Conservation (phyloP, 2,797 vertebrate species). For the Holocentrus rufus region DNA sequence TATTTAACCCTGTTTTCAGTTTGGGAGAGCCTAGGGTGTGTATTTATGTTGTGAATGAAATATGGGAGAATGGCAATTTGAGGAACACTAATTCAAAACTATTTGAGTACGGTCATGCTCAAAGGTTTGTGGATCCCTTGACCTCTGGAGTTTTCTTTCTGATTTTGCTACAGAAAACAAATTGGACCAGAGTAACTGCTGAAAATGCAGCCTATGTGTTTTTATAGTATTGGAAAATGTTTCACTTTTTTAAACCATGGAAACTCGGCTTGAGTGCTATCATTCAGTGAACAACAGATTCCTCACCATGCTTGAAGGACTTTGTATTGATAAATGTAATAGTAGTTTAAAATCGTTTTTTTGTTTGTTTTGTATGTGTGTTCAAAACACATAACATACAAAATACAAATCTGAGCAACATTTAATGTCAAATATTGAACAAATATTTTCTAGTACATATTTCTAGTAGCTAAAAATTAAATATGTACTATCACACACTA, state of each 20-base stretch:
- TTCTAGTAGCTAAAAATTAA: not conserved
- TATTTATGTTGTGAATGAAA: constrained; percentile 48
- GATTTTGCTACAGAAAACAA: not conserved
- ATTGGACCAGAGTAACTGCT: not conserved
- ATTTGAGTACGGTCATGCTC: constrained; percentile 26
- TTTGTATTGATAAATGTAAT: too few relatives aligned
- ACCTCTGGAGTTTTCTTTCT: not conserved
- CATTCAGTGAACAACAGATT: too few relatives aligned
- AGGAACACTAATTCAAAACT: constrained; percentile 30
- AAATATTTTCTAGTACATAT: too few relatives aligned
- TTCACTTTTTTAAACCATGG: not conserved
- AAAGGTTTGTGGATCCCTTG: constrained; percentile 17
- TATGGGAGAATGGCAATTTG: constrained; percentile 17
- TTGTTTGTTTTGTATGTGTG: too few relatives aligned
- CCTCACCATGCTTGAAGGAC: too few relatives aligned
- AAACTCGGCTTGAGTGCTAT: not conserved
- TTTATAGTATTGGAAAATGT: not conserved
- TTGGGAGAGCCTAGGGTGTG: constrained; percentile 27
- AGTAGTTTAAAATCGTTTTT: too few relatives aligned
- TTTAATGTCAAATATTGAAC: too few relatives aligned
- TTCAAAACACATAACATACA: not conserved
- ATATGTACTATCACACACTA: not conserved
- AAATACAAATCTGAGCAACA: not conserved
- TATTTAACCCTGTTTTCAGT: constrained; percentile 28
- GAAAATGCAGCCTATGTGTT: too few relatives aligned